Base-by-base conservation (phyloP, 2,797 vertebrate genomes). In the Merluccius polli region DNA sequence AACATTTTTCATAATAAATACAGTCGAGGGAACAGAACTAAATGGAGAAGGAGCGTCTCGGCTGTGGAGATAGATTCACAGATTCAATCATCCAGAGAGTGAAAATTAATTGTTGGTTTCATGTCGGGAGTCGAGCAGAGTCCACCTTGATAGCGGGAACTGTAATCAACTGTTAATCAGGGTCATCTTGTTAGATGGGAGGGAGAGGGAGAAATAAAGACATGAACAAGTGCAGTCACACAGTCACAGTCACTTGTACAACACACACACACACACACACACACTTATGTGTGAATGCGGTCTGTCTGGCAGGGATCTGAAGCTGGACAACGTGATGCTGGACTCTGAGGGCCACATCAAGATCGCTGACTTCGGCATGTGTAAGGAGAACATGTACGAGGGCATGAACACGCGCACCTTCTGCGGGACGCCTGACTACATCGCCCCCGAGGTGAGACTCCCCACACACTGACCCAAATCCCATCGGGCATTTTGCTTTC, bases 291-390 rank as follows among this genome's bases (percentile, higher is more conserved):
- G 21, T 72, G 35, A 10, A 11, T 52, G 2, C 2, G 35, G 59
- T 79, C 27, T 83, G 8, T 71, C 29, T 82, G 73, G 38, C 86
- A 93, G 92, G 84, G 92, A 93, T 52, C 88, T 93, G 83, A 93
- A 93, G 90, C 93, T 99, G 74, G 98, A 99, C 92, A 99, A 99
- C 0, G 98, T 99, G 85, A 99, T 99, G 98, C 92, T 99, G 92
- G 98, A 99, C 85, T 96, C 95, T 0, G 98, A 99, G 80, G 98
- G 98, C 6, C 98, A 99, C 94, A 99, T 99, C 89, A 99, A 99
- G 93, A 98, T 99, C 0, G 97, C 98, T 0, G 98, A 99, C 90
- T 99, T 99, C 0, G 98, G 98, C 87, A 99, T 99, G 98, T 99
- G 97, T 83, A 99, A 99, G 88, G 98, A 99, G 90, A 98, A 95